phyloP scores from a whole-genome alignment of 2,113 vertebrate genomes.

The Prietella phreatophila region DNA sequence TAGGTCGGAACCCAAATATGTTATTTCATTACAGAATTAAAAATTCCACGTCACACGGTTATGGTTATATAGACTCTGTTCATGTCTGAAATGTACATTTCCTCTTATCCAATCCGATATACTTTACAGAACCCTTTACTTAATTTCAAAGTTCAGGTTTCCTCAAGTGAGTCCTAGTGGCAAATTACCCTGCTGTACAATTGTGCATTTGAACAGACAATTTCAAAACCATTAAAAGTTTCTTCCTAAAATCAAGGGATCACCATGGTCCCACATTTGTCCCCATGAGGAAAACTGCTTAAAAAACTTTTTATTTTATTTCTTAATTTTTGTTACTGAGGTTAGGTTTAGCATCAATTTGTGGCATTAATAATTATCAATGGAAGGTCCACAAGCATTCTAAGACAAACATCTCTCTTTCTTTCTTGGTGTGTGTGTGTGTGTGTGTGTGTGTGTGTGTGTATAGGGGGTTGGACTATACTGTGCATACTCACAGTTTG shows the following conservation, averaged over 20 bases:
- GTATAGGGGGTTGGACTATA: slow-evolving; percentile 58
- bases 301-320: not conserved
- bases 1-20: not conserved
- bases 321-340: not conserved
- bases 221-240: not conserved
- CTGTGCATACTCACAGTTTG: slow-evolving; percentile 54
- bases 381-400: not conserved
- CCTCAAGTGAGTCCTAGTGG: not conserved
- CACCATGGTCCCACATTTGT: not conserved
- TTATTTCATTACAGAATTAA: not conserved
- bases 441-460: slow-evolving; percentile 48
- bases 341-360: not conserved
- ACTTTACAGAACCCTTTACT: not conserved
- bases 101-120: not conserved
- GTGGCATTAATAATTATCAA: not conserved
- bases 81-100: not conserved
- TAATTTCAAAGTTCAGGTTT: not conserved
- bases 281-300: not conserved
- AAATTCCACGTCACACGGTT: not conserved
- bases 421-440: not conserved
- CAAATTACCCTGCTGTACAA: not conserved
- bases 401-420: not conserved
- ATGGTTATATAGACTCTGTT: not conserved
- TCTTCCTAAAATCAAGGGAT: not conserved
- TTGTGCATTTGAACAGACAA: not conserved